A percentile compares a stretch with the other conserved stretches of the same genome.
Conservation (phyloP, 2,797 vertebrate species). For the Vultur gryphus region DNA sequence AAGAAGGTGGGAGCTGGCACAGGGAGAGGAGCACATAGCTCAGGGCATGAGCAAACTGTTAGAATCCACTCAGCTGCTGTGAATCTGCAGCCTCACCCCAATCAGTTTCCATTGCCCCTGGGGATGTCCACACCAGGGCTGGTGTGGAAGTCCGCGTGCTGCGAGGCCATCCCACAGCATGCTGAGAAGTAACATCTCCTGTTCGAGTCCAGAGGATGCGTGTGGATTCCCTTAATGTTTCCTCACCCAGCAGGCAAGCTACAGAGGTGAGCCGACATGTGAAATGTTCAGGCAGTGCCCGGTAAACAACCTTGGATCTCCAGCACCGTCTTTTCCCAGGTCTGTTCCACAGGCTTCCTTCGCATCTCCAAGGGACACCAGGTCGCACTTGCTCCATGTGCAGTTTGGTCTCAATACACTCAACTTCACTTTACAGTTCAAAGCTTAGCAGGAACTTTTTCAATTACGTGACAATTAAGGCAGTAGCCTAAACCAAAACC, state of each 20-base stretch:
- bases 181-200: not conserved
- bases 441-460: not conserved
- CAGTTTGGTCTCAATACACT: not conserved
- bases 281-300: not conserved
- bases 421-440: not conserved
- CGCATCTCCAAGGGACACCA: not conserved
- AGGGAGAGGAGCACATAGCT: not conserved
- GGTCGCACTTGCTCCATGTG: not conserved
- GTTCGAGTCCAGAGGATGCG: not conserved
- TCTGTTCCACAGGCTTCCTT: not conserved
- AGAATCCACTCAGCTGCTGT: not conserved
- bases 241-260: not conserved
- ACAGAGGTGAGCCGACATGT: rapidly evolving
- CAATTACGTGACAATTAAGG: not conserved
- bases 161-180: not conserved
- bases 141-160: rapidly evolving
- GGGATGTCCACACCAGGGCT: not conserved
- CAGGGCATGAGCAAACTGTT: not conserved
- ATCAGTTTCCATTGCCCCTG: not conserved
- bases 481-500: not conserved
- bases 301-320: not conserved
- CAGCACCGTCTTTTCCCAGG: not conserved
- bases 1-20: not conserved
- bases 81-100: not conserved
- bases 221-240: not conserved